Evolutionary conservation across 2,113 vertebrate species (phyloP), one percentile per base, ranked within the genome.

Genomic region (Bubo scandiacus): DNA sequence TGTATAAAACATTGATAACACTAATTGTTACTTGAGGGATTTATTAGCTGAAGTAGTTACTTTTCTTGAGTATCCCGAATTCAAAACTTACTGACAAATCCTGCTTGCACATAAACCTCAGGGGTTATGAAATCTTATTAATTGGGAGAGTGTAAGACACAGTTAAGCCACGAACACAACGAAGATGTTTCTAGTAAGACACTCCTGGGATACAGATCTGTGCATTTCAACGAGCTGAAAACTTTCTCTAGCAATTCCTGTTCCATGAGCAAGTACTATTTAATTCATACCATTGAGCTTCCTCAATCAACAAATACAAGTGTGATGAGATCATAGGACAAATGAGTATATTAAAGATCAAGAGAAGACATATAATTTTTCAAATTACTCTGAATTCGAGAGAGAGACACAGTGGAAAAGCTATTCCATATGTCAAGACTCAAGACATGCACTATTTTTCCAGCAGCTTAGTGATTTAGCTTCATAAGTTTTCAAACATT

Each of bases 311-410:
- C 90, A 96, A 91, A 96, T 94, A 78, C 62, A 94, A 97, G 85
- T 73, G 89, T 75, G 90, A 92, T 96, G 95, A 98, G 88, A 95
- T 96, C 91, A 94, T 61, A 67, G 94, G 91, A 97, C 96, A 97
- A 98, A 97, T 95, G 87, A 96, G 72, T 95, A 81, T 94, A 96
- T 96, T 97, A 97, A 85, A 97, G 95, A 98, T 97, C 95, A 97
- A 92, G 93, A 94, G 92, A 94, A 97, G 91, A 97, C 67, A 72
- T 83, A 92, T 78, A 91, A 57, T 97, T 97, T 97, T 97, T 97
- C 90, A 96, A 97, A 97, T 98, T 97, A 96, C 58, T 96, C 77
- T 97, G 94, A 77, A 40, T 94, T 95, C 45, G 75, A 96, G 96
- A 97, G 78, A 94, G 83, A 94, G 58, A 93, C 61, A 88, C 22